Percentiles rank a stretch among this genome's conserved stretches.
These are phyloP conservation scores for Cirrhinus molitorella DNA, from an alignment of 2,797 vertebrate species.

Conservation along the genomic window DNA sequence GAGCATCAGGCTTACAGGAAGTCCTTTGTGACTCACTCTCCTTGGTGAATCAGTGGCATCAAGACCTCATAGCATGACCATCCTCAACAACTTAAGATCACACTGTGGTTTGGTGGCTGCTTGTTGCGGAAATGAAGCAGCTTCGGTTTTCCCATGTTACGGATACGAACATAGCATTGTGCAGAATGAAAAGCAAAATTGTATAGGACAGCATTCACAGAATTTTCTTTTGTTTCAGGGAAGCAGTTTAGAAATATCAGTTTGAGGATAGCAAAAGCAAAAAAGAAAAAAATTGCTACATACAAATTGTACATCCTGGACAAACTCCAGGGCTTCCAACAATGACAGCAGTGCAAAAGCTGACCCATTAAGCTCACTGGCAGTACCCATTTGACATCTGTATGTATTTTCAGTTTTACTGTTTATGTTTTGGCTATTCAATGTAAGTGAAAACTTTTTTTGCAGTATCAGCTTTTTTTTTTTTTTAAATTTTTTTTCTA, in stretches of 20 bases:
- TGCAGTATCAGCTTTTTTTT: background rate
- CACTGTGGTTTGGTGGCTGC: conserved; percentile 9
- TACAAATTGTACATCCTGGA: background rate
- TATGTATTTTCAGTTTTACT: background rate
- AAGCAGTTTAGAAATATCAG: background rate
- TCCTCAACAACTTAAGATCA: background rate
- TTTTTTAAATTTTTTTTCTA: too few species aligned
- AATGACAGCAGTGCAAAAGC: background rate
- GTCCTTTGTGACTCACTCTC: background rate
- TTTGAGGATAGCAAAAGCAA: background rate
- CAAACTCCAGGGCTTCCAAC: background rate
- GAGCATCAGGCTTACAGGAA: background rate
- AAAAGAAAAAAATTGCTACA: background rate
- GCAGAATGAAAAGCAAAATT: background rate
- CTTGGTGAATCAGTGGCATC: background rate
- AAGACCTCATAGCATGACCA: too few species aligned
- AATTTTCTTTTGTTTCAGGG: background rate
- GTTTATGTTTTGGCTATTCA: background rate
- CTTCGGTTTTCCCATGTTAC: background rate
- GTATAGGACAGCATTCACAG: background rate
- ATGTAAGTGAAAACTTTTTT: background rate
- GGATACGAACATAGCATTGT: background rate
- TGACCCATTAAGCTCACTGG: too few species aligned
- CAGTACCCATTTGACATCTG: background rate
- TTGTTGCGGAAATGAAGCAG: background rate